These are phyloP conservation scores for Drosophila virilis DNA, from an alignment of 1,140 invertebrate species.

Conservation along the genomic window DNA sequence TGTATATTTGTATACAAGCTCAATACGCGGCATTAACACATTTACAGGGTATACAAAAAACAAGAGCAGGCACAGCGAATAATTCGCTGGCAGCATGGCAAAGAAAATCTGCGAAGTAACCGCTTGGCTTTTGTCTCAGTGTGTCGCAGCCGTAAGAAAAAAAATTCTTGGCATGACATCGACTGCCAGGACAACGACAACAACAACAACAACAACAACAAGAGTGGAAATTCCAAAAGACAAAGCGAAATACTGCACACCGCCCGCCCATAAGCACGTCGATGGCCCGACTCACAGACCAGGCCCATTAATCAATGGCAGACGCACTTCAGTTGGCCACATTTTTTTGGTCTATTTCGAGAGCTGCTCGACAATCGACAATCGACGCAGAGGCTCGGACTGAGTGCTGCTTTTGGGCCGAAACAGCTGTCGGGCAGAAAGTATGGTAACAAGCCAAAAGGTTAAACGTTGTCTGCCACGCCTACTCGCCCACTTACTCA, in stretches of 20 bases:
- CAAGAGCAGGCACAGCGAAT: constrained; percentile 5
- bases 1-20: too few relatives aligned
- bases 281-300: constrained; percentile 41
- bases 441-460: constrained; percentile 34
- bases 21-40: too few relatives aligned
- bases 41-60: constrained; percentile 9
- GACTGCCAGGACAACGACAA: constrained; percentile 10
- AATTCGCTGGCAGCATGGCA: constrained; percentile 18
- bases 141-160: constrained; percentile 30
- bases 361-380: neutral
- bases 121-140: constrained; percentile 52
- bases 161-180: constrained; percentile 39
- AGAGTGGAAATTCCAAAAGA: neutral
- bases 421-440: constrained; percentile 18
- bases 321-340: constrained; percentile 38
- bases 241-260: neutral
- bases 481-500: constrained; percentile 1
- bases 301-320: constrained; percentile 68
- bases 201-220: neutral
- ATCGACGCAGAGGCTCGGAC: neutral
- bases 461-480: constrained; percentile 41
- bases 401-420: neutral
- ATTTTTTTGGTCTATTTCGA: constrained; percentile 29
- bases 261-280: constrained; percentile 10
- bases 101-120: constrained; percentile 31